A percentile compares a stretch with the other conserved stretches of the same genome.
phyloP scores from a whole-genome alignment of 1,140 invertebrate genomes.

The Calliopsis andreniformis region DNA sequence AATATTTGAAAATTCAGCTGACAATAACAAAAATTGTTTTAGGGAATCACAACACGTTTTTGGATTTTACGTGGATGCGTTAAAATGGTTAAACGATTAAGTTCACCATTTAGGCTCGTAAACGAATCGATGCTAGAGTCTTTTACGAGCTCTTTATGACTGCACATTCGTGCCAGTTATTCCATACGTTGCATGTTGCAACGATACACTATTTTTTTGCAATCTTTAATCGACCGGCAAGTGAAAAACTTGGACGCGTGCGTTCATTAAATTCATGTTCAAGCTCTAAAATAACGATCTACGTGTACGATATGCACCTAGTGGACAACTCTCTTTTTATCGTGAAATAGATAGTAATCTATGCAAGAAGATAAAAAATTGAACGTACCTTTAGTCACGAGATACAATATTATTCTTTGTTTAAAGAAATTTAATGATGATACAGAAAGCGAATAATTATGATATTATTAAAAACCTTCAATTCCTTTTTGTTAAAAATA shows the following conservation, averaged over 20 bases:
- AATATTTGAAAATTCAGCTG: too few species aligned
- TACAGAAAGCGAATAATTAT: too few species aligned
- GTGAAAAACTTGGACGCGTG: not conserved
- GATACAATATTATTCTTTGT: too few species aligned
- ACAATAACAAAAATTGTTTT: not conserved
- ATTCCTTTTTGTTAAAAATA: too few species aligned
- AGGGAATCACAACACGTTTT: not conserved
- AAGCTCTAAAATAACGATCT: not conserved
- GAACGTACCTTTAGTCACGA: not conserved
- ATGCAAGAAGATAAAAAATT: not conserved
- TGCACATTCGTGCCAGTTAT: not conserved
- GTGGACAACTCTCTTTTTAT: too few species aligned
- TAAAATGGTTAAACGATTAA: not conserved
- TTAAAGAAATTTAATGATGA: too few species aligned
- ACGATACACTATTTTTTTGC: not conserved
- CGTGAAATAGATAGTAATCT: not conserved
- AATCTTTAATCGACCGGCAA: not conserved
- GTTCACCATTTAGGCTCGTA: not conserved
- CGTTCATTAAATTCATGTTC: too few species aligned
- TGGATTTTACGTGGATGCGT: not conserved
- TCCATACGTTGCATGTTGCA: not conserved
- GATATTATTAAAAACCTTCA: too few species aligned
- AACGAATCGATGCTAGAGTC: not conserved
- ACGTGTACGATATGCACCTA: not conserved
- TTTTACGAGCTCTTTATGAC: constrained; percentile 18